Base-by-base conservation (phyloP, 2,888 invertebrate species). In the Metellina segmentata region DNA sequence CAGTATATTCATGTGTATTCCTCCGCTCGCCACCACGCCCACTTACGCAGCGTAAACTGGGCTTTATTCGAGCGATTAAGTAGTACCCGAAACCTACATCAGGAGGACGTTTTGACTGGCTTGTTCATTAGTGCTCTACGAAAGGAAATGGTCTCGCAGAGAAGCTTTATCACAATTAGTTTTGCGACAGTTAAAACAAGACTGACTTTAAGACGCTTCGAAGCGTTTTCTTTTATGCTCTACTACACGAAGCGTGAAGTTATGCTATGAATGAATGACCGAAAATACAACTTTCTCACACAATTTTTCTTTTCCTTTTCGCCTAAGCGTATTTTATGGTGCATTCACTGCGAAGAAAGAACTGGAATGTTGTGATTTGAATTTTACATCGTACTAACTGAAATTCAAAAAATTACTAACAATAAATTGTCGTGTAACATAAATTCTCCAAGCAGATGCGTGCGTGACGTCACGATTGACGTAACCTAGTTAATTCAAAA, bases 21-120 rank as follows among this genome's bases (percentile, higher is more conserved):
- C 81, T 79, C 71, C 86, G 34, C 72, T 53, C 13, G 51, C 72
- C 70, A 16, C 71, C 81, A 88, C 88, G 81, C 88, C 88, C 74
- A 88, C 74, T 88, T 88, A 61, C 88, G 71, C 81, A 51, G 81
- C 81, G 52, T 8, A 75, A 34, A 74, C 85, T 53, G 74, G 34
- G 83, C 49, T 83, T 72, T 74, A 74, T 52, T n/a, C 74, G 83
- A 83, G 53, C 83, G 53, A 53, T 72, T 74, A 83, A 83, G 74
- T 69, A 74, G 51, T 70, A 20, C 52, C 82, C 49, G 49, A 82
- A 71, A 48, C 61, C 71, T n/a, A 51, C 70, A 71, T 82, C 51
- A 49, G 82, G 16, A 69, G 49, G 71, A 81, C 81, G 69, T 69
- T 61, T 34, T 81, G 16, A 13, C 20, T 52, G n/a, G 48, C n/a